These are phyloP conservation scores for Zootoca vivipara DNA, from an alignment of 2,113 vertebrate species.

Conservation along the genomic window DNA sequence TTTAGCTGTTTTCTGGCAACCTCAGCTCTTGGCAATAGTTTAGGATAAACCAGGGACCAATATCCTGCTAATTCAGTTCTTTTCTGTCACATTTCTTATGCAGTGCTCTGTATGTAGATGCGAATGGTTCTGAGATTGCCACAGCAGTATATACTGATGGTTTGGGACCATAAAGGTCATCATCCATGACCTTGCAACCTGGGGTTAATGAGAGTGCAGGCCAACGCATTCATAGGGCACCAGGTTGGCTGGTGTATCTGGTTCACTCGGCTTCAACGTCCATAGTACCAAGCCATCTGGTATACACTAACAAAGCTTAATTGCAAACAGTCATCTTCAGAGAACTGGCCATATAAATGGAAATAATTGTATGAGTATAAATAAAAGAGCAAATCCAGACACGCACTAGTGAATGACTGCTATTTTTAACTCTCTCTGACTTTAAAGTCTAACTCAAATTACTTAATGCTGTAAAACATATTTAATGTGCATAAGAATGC, in stretches of 20 bases:
- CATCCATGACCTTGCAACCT: too few species aligned
- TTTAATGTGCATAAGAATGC: constrained; percentile 9
- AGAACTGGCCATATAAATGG: constrained; percentile 37
- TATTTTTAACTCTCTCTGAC: constrained; percentile 41
- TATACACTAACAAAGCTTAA: constrained; percentile 57
- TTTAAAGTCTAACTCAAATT: constrained; percentile 42
- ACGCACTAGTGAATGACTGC: constrained; percentile 38
- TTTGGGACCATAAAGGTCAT: too few species aligned
- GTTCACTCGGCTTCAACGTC: not conserved
- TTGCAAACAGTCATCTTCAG: constrained; percentile 31
- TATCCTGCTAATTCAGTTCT: not conserved
- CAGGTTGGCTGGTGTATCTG: not conserved
- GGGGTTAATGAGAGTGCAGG: too few species aligned
- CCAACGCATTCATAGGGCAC: too few species aligned
- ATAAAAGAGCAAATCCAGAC: constrained; percentile 50
- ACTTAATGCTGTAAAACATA: constrained; percentile 42
- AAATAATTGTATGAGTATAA: constrained; percentile 44
- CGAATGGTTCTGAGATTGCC: not conserved
- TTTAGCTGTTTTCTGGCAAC: not conserved
- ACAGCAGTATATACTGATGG: not conserved
- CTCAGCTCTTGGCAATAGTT: not conserved
- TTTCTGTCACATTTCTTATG: not conserved
- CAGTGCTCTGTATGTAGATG: not conserved
- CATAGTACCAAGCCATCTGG: constrained; percentile 39
- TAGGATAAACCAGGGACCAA: not conserved